phyloP scores from a whole-genome alignment of 2,797 vertebrate genomes.

The Chloroceryle inda region DNA sequence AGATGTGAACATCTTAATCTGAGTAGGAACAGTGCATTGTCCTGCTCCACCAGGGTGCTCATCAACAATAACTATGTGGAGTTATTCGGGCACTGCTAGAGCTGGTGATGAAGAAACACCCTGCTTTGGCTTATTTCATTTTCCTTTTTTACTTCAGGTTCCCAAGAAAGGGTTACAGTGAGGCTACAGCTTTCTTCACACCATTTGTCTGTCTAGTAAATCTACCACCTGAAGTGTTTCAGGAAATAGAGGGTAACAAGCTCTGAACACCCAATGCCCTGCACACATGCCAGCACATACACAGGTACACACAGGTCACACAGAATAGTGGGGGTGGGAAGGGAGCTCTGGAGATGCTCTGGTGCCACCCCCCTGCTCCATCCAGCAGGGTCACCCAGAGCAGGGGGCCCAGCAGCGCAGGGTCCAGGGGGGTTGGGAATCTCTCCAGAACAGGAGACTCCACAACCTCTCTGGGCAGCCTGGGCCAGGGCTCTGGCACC shows the following conservation, averaged over 20 bases:
- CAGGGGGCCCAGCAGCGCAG: not conserved
- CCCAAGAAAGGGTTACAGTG: not conserved
- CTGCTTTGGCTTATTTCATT: not conserved
- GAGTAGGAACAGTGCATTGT: not conserved
- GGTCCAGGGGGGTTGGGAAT: not conserved
- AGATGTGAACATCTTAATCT: not conserved
- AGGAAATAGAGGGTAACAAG: not conserved
- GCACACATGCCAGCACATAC: too few species aligned
- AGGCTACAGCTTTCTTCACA: not conserved
- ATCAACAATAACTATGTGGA: not conserved
- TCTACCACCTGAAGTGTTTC: not conserved
- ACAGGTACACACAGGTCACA: too few species aligned
- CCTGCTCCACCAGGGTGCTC: not conserved
- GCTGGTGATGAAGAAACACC: not conserved
- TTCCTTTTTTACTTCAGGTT: not conserved
- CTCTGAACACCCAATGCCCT: not conserved
- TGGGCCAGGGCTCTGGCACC: not conserved
- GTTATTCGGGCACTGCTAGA: rapidly evolving
- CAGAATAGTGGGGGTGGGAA: not conserved
- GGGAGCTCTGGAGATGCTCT: not conserved
- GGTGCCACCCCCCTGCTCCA: not conserved
- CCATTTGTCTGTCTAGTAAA: not conserved
- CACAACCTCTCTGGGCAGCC: not conserved
- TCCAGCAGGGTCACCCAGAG: not conserved
- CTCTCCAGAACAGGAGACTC: not conserved